Base-by-base conservation (phyloP, 2,888 invertebrate genomes). In the Lasioglossum oenotherae region DNA sequence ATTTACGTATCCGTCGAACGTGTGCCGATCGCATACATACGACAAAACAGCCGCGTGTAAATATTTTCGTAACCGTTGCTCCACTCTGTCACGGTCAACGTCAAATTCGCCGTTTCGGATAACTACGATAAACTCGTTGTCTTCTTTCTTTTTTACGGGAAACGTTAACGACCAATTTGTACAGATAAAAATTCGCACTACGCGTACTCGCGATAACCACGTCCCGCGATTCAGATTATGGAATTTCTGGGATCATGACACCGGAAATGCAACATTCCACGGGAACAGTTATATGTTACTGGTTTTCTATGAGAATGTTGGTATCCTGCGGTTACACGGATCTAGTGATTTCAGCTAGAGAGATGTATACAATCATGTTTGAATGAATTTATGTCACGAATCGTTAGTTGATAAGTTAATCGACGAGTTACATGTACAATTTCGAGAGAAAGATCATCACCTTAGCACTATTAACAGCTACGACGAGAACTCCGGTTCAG, bases 171-270 rank as follows among this genome's bases (percentile, higher is more conserved):
- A 35, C 53, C 16, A 27, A 27, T 44, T 49, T 31, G 23, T 69
- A 31, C 44, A n/a, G 31, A 77, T 67, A 81, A 74, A 53, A 81
- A 69, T 41, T 74, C 60, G 41, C 31, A 49, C 8, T 1, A 16
- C 27, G 27, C 31, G 41, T 44, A 41, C 23, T 12, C 74, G 41
- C n/a, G 57, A 80, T 77, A 77, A 77, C 73, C 53, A 35, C 31
- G 73, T 49, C n/a, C 8, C 31, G 64, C 19, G 38, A 74, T 69
- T 78, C 31, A 81, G 72, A 72, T 80, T 23, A 74, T 82, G 53
- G 19, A 80, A 80, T 80, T 41, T 31, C 57, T 57, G 44, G n/a
- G 41, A 77, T 74, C 69, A 27, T 19, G 75, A 76, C 38, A 60
- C 31, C 53, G 71, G 77, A 85, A 79, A 67, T 69, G 64, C 12